These are phyloP conservation scores for Monochamus alternatus DNA, from an alignment of 2,888 invertebrate species.

Conservation along the genomic window DNA sequence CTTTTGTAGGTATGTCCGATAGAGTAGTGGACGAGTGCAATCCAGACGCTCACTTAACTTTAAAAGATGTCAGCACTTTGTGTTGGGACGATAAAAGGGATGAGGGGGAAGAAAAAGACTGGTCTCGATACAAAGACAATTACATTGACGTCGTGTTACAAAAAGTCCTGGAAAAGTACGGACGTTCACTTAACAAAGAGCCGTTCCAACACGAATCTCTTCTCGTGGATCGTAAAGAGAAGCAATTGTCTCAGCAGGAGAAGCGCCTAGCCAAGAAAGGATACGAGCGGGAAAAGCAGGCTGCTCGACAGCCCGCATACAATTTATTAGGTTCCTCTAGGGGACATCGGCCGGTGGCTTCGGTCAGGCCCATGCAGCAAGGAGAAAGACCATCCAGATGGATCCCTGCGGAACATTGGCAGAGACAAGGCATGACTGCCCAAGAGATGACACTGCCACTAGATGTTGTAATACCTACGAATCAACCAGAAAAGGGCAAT, in stretches of 20 bases:
- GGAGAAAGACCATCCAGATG: slow-evolving; percentile 71
- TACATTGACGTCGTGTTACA: slow-evolving; percentile 89
- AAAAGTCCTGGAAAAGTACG: slow-evolving; percentile 78
- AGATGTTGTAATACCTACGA: slow-evolving; percentile 95
- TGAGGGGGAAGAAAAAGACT: slow-evolving; percentile 85
- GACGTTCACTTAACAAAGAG: slow-evolving; percentile 81
- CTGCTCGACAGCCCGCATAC: slow-evolving; percentile 70
- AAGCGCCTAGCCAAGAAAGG: slow-evolving; percentile 93
- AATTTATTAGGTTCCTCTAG: slow-evolving; percentile 58
- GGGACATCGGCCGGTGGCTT: slow-evolving; percentile 72
- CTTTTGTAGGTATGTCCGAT: slow-evolving; percentile 84
- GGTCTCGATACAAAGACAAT: slow-evolving; percentile 80
- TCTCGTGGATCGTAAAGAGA: slow-evolving; percentile 94
- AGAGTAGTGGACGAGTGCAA: slow-evolving; percentile 98
- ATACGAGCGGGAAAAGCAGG: slow-evolving; percentile 95
- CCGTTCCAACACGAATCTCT: slow-evolving; percentile 98
- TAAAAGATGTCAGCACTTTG: slow-evolving; percentile 91
- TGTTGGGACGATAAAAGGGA: slow-evolving; percentile 94
- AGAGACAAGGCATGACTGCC: slow-evolving; percentile 90
- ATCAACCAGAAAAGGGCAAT: slow-evolving; percentile 90
- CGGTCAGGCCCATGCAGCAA: slow-evolving; percentile 87
- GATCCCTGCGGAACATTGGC: slow-evolving; percentile 94
- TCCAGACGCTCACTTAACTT: slow-evolving; percentile 93
- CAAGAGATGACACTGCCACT: slow-evolving; percentile 89
- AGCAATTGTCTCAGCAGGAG: slow-evolving; percentile 93